phyloP scores from a whole-genome alignment of 2,888 invertebrate species.

The Caenorhabditis sp. region DNA sequence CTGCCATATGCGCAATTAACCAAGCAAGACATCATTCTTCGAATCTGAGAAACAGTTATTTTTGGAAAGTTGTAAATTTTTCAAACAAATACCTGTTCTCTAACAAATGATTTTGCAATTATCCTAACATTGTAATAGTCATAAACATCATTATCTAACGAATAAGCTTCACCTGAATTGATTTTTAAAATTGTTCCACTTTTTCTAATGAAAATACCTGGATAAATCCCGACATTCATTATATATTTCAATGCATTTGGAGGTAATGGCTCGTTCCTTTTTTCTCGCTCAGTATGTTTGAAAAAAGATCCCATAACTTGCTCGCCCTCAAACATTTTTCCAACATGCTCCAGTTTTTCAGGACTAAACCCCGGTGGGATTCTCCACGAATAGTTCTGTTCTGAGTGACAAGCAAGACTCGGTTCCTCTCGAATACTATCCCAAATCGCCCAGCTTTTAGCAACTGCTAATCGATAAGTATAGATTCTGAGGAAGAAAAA shows the following conservation, averaged over 20 bases:
- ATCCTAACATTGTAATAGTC: slow-evolving; percentile 63
- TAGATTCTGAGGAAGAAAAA: slow-evolving; percentile 22
- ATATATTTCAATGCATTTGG: slow-evolving; percentile 48
- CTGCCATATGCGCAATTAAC: slow-evolving; percentile 50
- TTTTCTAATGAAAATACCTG: slow-evolving; percentile 8
- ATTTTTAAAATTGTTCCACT: no score
- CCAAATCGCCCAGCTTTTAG: slow-evolving; percentile 41
- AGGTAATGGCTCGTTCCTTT: slow-evolving; percentile 38
- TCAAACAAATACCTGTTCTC: slow-evolving; percentile 55
- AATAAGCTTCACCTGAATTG: slow-evolving; percentile 36
- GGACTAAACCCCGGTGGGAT: slow-evolving; percentile 53
- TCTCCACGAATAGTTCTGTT: slow-evolving; percentile 53
- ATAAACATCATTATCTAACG: slow-evolving; percentile 51
- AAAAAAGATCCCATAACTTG: slow-evolving; percentile 63
- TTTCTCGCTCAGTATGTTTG: slow-evolving; percentile 56
- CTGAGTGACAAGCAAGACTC: slow-evolving; percentile 52
- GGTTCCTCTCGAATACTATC: slow-evolving; percentile 46
- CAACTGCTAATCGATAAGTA: slow-evolving; percentile 60
- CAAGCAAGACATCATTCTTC: slow-evolving; percentile 62
- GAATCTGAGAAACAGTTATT: slow-evolving; percentile 48
- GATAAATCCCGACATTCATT: slow-evolving; percentile 34
- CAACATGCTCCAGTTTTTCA: slow-evolving; percentile 35
- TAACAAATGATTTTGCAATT: slow-evolving; percentile 55
- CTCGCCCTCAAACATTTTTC: slow-evolving; percentile 51
- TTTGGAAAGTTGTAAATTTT: not conserved